Evolutionary conservation across 1,140 invertebrate genomes (phyloP), one percentile per base, ranked within the genome.

Genomic region (Zaprionus kolodkinae): DNA sequence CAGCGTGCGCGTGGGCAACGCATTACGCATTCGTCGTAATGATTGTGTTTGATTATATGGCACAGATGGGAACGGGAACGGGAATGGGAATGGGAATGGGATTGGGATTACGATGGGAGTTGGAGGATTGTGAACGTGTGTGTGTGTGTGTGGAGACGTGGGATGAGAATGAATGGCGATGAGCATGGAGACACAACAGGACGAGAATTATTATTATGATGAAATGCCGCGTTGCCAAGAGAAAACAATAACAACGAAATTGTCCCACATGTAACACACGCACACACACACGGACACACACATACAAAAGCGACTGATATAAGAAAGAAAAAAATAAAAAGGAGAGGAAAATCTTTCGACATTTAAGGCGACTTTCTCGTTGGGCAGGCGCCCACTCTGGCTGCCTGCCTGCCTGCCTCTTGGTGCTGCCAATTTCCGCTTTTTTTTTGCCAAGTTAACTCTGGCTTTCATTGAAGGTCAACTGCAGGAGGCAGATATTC

Each of bases 191-290:
- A 50, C 27, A 30, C 27, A 30, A 30, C 17, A 50, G 45, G 15
- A 81, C 69, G 69, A 72, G 74, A 66, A 78, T 57, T 60, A 80
- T 64, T 48, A 43, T 61, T 52, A 33, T 45, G 38, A 69, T 73
- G 71, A 81, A 86, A 65, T 76, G 70, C 45, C 40, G 38, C 70
- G 79, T 72, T 78, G 83, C 76, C 74, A 85, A 82, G 77, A 60
- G 30, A 52, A 55, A 63, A 59, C 54, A 77, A 63, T 52, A 63
- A 57, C 38, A 62, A 55, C 54, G 38, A 72, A 66, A 84, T 52
- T 82, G 64, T 76, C 72, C 64, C 79, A 78, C 72, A 80, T 85
- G 80, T 35, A 45, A 45, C 10, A 25, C 40, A 65, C 30, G 30
- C 36, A 75, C 6, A 17, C 30, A 60, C 15, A 38, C 40, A 56